A percentile compares a stretch with the other conserved stretches of the same genome.
These are phyloP conservation scores for Penelope pileata DNA, from an alignment of 2,113 vertebrate genomes.

Conservation along the genomic window DNA sequence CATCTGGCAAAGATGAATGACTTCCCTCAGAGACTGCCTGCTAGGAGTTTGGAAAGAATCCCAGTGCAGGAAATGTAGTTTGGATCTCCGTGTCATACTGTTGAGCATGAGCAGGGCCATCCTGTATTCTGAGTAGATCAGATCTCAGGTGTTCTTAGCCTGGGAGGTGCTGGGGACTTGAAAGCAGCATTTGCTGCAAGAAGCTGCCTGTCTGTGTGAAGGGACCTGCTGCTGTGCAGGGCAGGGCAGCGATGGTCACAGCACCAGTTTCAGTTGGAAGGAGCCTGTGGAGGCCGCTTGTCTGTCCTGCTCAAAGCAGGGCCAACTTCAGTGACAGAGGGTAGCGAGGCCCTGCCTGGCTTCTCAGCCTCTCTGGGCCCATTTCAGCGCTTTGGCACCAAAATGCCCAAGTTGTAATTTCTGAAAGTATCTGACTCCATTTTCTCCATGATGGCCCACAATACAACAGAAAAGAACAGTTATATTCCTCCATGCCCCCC, in stretches of 20 bases:
- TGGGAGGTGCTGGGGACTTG: neutral
- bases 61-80: constrained; percentile 13
- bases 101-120: constrained; percentile 32
- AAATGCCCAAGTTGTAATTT: neutral
- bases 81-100: constrained; percentile 22
- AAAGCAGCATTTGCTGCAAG: constrained; percentile 28
- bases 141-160: constrained; percentile 44
- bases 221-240: neutral
- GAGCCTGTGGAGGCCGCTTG: neutral
- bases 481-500: neutral
- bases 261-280: neutral
- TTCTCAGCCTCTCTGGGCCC: neutral
- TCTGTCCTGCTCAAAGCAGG: neutral
- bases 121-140: constrained; percentile 15
- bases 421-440: neutral
- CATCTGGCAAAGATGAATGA: neutral
- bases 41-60: constrained; percentile 12
- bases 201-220: neutral
- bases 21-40: constrained; percentile 12
- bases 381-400: neutral
- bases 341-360: neutral
- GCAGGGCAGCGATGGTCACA: neutral
- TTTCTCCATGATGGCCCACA: neutral
- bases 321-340: neutral
- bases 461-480: neutral